phyloP scores from a whole-genome alignment of 1,140 invertebrate genomes.

The Linepithema humile region DNA sequence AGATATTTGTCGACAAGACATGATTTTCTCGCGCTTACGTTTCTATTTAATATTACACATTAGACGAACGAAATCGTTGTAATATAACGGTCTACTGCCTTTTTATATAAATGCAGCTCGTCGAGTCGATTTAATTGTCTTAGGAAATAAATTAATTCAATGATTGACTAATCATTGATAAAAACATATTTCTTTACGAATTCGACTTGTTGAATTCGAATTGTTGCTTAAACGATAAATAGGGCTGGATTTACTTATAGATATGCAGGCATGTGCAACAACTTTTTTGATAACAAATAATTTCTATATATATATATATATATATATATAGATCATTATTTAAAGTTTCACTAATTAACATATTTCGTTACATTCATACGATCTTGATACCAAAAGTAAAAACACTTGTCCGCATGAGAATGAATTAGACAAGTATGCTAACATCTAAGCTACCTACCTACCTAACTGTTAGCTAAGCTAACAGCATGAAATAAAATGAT shows the following conservation, averaged over 20 bases:
- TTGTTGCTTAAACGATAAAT: neutral
- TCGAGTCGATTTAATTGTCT: too few species aligned
- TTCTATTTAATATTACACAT: too few species aligned
- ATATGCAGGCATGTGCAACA: constrained; percentile 32
- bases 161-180: too few species aligned
- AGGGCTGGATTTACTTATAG: neutral
- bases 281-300: constrained; percentile 17
- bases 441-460: too few species aligned
- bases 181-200: too few species aligned
- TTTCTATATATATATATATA: too few species aligned
- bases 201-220: too few species aligned
- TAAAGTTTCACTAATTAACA: constrained; percentile 13
- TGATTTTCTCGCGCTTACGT: too few species aligned
- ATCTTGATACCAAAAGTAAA: neutral
- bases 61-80: too few species aligned
- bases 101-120: constrained; percentile 22
- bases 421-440: constrained; percentile 17
- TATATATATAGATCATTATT: neutral
- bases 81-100: constrained; percentile 9
- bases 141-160: too few species aligned
- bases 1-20: too few species aligned
- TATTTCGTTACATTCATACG: neutral
- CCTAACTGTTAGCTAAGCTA: too few species aligned
- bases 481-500: neutral
- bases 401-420: neutral